phyloP scores from a whole-genome alignment of 2,888 invertebrate species.

The Chydorus sphaericus region DNA sequence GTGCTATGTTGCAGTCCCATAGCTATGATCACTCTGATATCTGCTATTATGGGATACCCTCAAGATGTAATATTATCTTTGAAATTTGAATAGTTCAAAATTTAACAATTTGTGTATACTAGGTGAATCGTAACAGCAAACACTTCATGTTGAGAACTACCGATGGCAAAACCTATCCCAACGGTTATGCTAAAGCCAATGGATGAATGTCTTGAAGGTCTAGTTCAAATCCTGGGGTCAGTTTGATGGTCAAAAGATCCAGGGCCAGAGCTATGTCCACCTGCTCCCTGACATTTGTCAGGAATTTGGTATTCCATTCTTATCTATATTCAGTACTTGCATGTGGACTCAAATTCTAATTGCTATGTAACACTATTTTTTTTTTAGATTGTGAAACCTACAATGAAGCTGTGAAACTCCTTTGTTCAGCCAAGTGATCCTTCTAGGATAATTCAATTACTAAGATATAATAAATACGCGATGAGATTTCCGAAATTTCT shows the following conservation, averaged over 20 bases:
- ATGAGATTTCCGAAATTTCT: no score
- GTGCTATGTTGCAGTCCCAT: neutral
- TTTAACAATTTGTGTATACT: neutral
- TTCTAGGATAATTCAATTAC: no score
- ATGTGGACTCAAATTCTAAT: neutral
- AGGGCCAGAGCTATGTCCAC: neutral
- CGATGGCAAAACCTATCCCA: neutral
- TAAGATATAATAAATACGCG: no score
- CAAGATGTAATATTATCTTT: neutral
- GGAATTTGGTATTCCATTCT: neutral
- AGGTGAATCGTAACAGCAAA: neutral
- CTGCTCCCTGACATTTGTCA: neutral
- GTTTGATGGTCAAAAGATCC: neutral
- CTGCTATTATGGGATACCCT: conserved; percentile 1
- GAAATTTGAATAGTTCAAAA: no score
- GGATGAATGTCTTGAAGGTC: neutral
- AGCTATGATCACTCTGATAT: neutral
- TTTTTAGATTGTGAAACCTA: neutral
- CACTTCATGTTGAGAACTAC: neutral
- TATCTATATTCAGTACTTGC: neutral
- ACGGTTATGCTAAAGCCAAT: neutral
- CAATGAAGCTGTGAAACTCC: neutral
- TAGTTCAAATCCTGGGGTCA: neutral
- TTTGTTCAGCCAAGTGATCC: no score
- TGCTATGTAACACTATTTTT: neutral